phyloP scores from a whole-genome alignment of 2,888 invertebrate species.

The Drosophila kanekoi region DNA sequence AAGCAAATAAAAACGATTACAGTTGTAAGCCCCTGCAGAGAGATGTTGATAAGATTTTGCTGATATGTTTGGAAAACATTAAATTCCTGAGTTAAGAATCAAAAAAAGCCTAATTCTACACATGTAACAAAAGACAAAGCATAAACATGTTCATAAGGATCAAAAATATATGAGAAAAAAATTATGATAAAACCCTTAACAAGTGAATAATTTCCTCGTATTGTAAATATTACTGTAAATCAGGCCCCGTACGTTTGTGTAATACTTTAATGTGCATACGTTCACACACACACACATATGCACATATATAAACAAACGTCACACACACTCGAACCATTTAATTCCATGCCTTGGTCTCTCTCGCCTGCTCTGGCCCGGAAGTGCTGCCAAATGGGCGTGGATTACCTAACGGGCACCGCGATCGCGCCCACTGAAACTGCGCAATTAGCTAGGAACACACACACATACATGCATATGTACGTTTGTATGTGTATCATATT shows the following conservation, averaged over 20 bases:
- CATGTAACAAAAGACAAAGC: too few species aligned
- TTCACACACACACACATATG: not conserved
- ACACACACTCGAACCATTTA: not conserved
- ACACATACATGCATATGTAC: not conserved
- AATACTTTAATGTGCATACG: slow-evolving; percentile 5
- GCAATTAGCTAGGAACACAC: slow-evolving; percentile 27
- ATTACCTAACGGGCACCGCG: slow-evolving; percentile 44
- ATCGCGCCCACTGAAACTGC: slow-evolving; percentile 47
- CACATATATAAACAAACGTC: not conserved
- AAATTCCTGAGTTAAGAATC: not conserved
- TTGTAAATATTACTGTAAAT: too few species aligned
- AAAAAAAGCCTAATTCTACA: too few species aligned
- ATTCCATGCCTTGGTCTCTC: not conserved
- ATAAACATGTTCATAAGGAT: too few species aligned
- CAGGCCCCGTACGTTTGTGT: not conserved
- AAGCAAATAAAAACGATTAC: not conserved
- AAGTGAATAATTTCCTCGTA: too few species aligned
- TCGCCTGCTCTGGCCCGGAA: slow-evolving; percentile 24
- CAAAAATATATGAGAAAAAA: too few species aligned
- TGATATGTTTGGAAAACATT: not conserved
- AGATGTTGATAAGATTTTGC: not conserved
- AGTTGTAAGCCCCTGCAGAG: not conserved
- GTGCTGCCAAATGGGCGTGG: slow-evolving; percentile 16
- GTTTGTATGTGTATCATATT: slow-evolving; percentile 1
- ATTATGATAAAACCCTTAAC: too few species aligned